Conservation (phyloP, 2,797 vertebrate genomes). For the Sebastiscus albofasciatus region DNA sequence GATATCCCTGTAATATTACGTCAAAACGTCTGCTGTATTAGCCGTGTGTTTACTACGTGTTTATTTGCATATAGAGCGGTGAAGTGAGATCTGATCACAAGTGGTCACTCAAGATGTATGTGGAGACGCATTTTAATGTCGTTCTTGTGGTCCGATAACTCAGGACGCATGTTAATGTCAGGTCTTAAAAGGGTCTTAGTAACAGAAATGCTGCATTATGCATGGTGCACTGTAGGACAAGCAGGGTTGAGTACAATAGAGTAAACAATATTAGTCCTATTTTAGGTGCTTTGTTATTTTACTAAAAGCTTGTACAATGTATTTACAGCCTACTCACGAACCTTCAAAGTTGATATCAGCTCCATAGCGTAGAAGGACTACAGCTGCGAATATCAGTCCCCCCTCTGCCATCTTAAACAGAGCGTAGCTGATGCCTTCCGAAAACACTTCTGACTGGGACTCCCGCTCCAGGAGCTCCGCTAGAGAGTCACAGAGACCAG, state of each 20-base stretch:
- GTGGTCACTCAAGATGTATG: no score
- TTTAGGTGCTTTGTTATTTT: background rate
- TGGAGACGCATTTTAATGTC: no score
- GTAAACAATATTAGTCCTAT: background rate
- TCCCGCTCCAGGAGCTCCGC: conserved; percentile 88
- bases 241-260: background rate
- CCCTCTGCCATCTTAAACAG: conserved; percentile 90
- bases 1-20: no score
- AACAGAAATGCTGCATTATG: background rate
- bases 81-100: no score
- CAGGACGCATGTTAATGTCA: no score
- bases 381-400: conserved; percentile 83
- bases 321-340: background rate
- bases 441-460: conserved; percentile 87
- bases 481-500: conserved; percentile 74
- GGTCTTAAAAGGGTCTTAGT: no score
- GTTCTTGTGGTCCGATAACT: no score
- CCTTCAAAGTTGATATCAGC: conserved; percentile 94
- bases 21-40: no score
- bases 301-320: background rate
- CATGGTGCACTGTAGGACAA: background rate
- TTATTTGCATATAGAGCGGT: no score
- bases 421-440: conserved; percentile 90
- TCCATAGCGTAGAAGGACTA: conserved; percentile 86
- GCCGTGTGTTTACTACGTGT: no score